Conservation (phyloP, 1,140 invertebrate species). For the Diorhabda carinulata region DNA sequence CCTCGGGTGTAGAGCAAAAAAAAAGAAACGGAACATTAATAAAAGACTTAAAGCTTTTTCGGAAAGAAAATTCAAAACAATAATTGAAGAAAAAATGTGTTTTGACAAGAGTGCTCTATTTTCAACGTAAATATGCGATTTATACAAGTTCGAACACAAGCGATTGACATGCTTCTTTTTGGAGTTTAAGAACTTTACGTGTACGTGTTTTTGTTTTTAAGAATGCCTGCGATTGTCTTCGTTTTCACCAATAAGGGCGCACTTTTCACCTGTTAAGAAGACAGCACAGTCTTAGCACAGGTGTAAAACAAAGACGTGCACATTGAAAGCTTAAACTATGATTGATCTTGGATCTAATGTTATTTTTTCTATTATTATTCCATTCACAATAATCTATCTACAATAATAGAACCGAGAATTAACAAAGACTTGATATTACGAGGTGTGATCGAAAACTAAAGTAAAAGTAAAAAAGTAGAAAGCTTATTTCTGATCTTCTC, state of each 20-base stretch:
- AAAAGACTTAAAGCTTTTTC: slow-evolving; percentile 26
- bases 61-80: slow-evolving; percentile 4
- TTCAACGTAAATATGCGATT: slow-evolving; percentile 17
- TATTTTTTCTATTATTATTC: no score
- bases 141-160: slow-evolving; percentile 26
- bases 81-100: neutral
- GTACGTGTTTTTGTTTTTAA: slow-evolving; percentile 25
- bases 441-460: no score
- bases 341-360: neutral
- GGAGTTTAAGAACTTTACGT: slow-evolving; percentile 14
- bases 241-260: slow-evolving; percentile 61
- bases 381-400: no score
- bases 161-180: slow-evolving; percentile 28
- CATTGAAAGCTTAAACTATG: slow-evolving; percentile 13
- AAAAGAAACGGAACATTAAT: slow-evolving; percentile 21
- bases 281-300: slow-evolving; percentile 29
- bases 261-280: slow-evolving; percentile 62
- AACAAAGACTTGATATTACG: no score
- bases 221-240: slow-evolving; percentile 52
- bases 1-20: neutral
- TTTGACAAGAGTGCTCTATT: slow-evolving; percentile 22
- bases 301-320: slow-evolving; percentile 24
- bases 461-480: no score
- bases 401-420: no score
- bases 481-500: no score